A percentile compares a stretch with the other conserved stretches of the same genome.
Conservation (phyloP, 2,113 vertebrate species). For the Ivindomyrus marchei region DNA sequence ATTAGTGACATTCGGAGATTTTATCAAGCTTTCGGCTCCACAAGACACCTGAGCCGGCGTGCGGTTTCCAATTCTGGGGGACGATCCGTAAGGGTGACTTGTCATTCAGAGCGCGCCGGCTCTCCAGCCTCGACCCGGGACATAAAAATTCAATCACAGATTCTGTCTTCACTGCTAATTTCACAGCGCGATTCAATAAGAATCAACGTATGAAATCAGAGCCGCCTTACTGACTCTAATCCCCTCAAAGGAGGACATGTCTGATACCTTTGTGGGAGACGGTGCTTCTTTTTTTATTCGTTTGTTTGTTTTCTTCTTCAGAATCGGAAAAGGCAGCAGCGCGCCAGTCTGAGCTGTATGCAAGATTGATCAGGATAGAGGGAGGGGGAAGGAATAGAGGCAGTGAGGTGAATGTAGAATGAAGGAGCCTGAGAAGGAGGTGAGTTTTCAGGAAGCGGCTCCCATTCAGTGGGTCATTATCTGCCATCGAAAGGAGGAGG, state of each 20-base stretch:
- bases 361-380: conserved; percentile 36
- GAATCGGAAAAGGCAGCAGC: conserved; percentile 30
- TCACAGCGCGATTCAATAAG: conserved; percentile 14
- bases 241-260: conserved; percentile 12
- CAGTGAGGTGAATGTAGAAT: conserved; percentile 24
- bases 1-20: not conserved
- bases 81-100: not conserved
- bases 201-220: conserved; percentile 21
- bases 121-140: conserved; percentile 22
- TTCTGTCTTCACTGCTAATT: conserved; percentile 26
- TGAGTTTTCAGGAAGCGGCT: conserved; percentile 9
- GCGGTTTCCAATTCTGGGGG: not conserved
- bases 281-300: conserved; percentile 27
- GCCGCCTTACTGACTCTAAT: not conserved
- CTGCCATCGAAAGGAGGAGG: not conserved
- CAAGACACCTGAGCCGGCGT: not conserved
- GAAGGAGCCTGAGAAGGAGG: not conserved
- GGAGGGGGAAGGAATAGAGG: not conserved
- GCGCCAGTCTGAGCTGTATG: conserved; percentile 41
- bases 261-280: conserved; percentile 1
- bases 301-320: conserved; percentile 40
- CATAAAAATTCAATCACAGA: conserved; percentile 36
- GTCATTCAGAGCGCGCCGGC: conserved; percentile 18
- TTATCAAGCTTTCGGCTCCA: not conserved
- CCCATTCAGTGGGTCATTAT: not conserved